phyloP scores from a whole-genome alignment of 2,888 invertebrate genomes.

The Apodemia hepburni region DNA sequence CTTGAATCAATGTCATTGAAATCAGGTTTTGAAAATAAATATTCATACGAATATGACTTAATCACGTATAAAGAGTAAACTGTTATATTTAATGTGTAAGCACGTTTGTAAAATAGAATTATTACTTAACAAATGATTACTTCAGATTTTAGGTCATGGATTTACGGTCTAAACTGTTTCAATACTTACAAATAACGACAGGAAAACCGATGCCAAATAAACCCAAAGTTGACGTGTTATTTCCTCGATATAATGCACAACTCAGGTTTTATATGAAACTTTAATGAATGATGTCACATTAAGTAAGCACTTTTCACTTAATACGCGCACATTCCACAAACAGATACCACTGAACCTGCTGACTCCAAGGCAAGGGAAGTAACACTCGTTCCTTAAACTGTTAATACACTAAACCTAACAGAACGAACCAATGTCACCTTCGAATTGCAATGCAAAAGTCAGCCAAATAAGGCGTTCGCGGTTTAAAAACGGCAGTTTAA shows the following conservation, averaged over 20 bases:
- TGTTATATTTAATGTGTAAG: background rate
- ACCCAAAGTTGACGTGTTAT: constrained; percentile 33
- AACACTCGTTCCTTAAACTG: constrained; percentile 70
- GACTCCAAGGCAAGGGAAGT: constrained; percentile 60
- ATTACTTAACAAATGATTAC: background rate
- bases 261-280: constrained; percentile 41
- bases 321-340: constrained; percentile 64
- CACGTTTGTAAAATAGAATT: constrained; percentile 1
- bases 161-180: background rate
- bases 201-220: constrained; percentile 58
- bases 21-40: constrained; percentile 3
- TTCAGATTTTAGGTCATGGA: constrained; percentile 12
- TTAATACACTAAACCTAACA: constrained; percentile 60
- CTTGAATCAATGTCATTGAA: constrained; percentile 11
- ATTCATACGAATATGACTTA: background rate
- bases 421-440: constrained; percentile 64
- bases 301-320: constrained; percentile 67
- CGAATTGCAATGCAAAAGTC: constrained; percentile 70
- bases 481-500: constrained; percentile 65
- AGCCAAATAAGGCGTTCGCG: constrained; percentile 51
- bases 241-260: constrained; percentile 62
- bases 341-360: constrained; percentile 62
- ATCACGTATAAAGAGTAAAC: background rate
- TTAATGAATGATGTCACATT: constrained; percentile 25
- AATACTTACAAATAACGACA: constrained; percentile 29